Evolutionary conservation across 2,113 vertebrate species (phyloP).

Genomic region (Ochotona curzoniae): DNA sequence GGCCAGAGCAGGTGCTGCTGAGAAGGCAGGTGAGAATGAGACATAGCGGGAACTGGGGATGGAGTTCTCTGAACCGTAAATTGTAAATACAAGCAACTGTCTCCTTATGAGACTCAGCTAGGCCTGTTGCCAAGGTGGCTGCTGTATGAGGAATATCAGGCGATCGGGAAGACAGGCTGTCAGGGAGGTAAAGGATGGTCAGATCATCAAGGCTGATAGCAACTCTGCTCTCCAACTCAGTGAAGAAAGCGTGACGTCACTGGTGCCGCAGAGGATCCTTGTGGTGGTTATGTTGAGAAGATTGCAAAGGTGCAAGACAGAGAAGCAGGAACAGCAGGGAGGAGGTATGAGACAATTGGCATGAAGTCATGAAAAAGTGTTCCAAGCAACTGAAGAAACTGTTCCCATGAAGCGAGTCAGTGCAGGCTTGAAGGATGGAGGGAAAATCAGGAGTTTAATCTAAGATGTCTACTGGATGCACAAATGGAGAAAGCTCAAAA

Average conservation of each 20-base stretch:
- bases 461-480: background rate
- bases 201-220: background rate
- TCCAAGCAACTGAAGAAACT: background rate
- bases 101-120: background rate
- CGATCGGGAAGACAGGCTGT: background rate
- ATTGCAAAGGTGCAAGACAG: fast-evolving
- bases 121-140: background rate
- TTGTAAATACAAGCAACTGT: background rate
- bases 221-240: background rate
- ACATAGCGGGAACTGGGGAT: background rate
- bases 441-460: background rate
- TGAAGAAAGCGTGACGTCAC: background rate
- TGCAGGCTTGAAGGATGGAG: background rate
- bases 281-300: background rate
- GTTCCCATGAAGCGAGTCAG: background rate
- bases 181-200: background rate
- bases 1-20: background rate
- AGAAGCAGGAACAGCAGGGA: background rate
- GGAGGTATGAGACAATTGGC: no score
- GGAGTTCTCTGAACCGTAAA: background rate
- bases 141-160: background rate
- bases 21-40: background rate
- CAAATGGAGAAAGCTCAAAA: background rate
- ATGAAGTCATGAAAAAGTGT: background rate
- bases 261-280: background rate